These are phyloP conservation scores for Drosophila biarmipes DNA, from an alignment of 1,140 invertebrate genomes.

Conservation along the genomic window DNA sequence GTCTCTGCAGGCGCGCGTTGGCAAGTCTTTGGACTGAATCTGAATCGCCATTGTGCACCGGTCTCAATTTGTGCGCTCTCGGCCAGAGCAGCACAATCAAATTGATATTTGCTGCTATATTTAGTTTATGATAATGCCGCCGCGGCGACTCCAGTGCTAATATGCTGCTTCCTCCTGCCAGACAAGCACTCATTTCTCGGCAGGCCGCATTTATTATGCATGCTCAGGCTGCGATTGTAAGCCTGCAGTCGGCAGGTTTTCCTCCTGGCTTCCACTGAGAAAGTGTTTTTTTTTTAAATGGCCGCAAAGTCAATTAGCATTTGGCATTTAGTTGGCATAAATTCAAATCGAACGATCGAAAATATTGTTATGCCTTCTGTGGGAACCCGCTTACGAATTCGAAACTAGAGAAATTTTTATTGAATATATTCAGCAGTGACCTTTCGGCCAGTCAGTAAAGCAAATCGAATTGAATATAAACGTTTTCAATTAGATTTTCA, in stretches of 20 bases:
- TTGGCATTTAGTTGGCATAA: conserved; percentile 64
- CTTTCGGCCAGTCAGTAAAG: conserved; percentile 16
- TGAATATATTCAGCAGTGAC: conserved; percentile 35
- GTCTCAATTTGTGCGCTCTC: conserved; percentile 72
- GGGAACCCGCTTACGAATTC: conserved; percentile 51
- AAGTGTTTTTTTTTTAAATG: conserved; percentile 59
- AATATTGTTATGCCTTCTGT: conserved; percentile 47
- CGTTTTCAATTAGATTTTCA: conserved; percentile 46
- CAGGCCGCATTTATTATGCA: conserved; percentile 71
- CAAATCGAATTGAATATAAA: conserved; percentile 32
- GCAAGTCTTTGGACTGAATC: conserved; percentile 3
- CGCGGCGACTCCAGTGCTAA: conserved; percentile 50
- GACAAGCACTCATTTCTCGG: conserved; percentile 43
- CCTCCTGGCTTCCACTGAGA: conserved; percentile 44
- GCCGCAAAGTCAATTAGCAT: conserved; percentile 71
- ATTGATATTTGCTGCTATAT: conserved; percentile 83
- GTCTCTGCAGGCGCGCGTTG: background rate
- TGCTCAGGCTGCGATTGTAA: conserved; percentile 13
- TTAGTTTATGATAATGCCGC: conserved; percentile 82
- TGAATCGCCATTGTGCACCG: conserved; percentile 39
- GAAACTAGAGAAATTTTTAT: conserved; percentile 51
- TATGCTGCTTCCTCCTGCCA: conserved; percentile 62
- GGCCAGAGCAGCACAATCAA: conserved; percentile 71
- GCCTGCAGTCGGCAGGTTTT: conserved; percentile 14
- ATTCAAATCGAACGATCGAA: conserved; percentile 53